Evolutionary conservation across 2,888 invertebrate genomes (phyloP).

Genomic region (Chrysomela aeneicollis): DNA sequence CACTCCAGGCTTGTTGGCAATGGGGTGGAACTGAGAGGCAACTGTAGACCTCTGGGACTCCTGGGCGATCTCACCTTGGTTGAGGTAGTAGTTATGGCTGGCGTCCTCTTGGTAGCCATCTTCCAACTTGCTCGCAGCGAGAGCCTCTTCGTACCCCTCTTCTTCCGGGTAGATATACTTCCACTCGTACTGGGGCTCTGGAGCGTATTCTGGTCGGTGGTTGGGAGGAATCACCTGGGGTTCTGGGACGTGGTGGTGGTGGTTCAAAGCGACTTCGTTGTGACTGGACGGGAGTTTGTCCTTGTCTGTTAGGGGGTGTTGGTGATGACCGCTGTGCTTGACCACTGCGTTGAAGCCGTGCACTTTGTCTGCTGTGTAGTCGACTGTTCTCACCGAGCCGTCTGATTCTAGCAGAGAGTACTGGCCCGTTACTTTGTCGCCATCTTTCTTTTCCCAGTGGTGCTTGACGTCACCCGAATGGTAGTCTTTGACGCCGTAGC

Average conservation of each 20-base stretch:
- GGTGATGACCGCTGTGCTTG: constrained; percentile 64
- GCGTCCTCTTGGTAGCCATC: constrained; percentile 17
- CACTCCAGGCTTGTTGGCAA: constrained; percentile 20
- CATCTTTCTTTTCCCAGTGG: constrained; percentile 70
- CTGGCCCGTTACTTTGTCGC: constrained; percentile 69
- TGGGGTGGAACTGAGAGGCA: constrained; percentile 21
- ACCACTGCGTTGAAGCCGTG: constrained; percentile 68
- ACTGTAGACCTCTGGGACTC: constrained; percentile 40
- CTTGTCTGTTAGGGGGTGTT: constrained; percentile 50
- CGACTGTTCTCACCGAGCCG: constrained; percentile 69
- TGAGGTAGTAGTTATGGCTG: constrained; percentile 37
- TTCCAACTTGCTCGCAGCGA: constrained; percentile 22
- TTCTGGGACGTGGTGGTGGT: constrained; percentile 24
- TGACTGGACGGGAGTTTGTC: constrained; percentile 44
- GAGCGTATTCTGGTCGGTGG: neutral
- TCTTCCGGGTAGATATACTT: constrained; percentile 33
- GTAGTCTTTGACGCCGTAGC: constrained; percentile 69
- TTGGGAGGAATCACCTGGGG: constrained; percentile 1
- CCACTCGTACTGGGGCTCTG: constrained; percentile 15
- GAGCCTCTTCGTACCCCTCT: constrained; percentile 24
- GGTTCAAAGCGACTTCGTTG: constrained; percentile 41
- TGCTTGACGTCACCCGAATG: constrained; percentile 69
- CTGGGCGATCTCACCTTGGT: constrained; percentile 40
- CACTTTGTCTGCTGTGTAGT: constrained; percentile 68
- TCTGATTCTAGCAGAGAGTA: constrained; percentile 75